Conservation (phyloP, 2,888 invertebrate genomes). For the Monopis laevigella region DNA sequence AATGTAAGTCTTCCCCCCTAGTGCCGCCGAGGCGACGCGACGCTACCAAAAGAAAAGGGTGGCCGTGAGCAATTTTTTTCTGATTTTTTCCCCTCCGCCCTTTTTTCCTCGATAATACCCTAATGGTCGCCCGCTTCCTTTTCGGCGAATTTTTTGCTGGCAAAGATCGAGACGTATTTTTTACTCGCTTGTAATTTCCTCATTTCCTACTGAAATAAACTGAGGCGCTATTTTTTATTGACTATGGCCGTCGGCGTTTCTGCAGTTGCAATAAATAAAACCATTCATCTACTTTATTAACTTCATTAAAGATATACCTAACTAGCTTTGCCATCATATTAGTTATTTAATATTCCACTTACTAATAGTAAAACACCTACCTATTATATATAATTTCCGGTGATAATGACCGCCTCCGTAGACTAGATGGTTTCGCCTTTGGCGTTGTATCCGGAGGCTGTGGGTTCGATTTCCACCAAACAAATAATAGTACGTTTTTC, state of each 20-base stretch:
- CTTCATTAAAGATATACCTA: too few species aligned
- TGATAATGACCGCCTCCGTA: too few species aligned
- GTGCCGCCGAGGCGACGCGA: constrained; percentile 36
- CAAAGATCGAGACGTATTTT: constrained; percentile 62
- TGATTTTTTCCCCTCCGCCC: constrained; percentile 51
- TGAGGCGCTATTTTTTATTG: constrained; percentile 33
- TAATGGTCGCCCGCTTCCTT: constrained; percentile 66
- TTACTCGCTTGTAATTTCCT: constrained; percentile 55
- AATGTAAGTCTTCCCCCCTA: constrained; percentile 32
- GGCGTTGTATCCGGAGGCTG: too few species aligned
- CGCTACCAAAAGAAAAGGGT: constrained; percentile 63
- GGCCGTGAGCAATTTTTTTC: constrained; percentile 61
- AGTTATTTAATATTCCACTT: too few species aligned
- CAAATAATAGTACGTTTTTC: too few species aligned
- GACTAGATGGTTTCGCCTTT: too few species aligned
- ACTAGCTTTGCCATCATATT: too few species aligned
- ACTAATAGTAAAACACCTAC: too few species aligned
- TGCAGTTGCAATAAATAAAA: neutral
- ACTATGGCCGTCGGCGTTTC: constrained; percentile 24
- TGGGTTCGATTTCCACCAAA: too few species aligned
- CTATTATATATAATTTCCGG: too few species aligned
- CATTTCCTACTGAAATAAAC: constrained; percentile 51
- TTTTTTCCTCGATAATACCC: constrained; percentile 62
- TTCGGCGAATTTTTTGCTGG: constrained; percentile 49
- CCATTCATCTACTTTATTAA: too few species aligned